phyloP scores from a whole-genome alignment of 2,113 vertebrate genomes.

The Chionis minor region DNA sequence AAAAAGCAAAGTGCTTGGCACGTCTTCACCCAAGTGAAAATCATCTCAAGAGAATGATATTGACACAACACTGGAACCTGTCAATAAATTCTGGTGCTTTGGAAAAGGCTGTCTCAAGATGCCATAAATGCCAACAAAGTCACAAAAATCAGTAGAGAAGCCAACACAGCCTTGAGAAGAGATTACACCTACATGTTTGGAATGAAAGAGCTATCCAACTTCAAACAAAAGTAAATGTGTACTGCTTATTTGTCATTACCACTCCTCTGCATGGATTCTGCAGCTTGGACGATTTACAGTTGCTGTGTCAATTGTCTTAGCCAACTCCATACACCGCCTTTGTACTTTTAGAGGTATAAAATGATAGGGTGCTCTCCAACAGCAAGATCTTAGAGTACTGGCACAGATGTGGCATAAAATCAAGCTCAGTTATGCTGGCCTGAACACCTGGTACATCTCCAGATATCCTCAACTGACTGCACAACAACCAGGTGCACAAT shows the following conservation, averaged over 20 bases:
- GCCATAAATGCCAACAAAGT: background rate
- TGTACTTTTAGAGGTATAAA: background rate
- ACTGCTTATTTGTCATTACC: background rate
- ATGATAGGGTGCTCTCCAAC: background rate
- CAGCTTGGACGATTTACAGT: background rate
- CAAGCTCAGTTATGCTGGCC: background rate
- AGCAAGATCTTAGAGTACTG: background rate
- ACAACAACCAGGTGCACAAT: background rate
- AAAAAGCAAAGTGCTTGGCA: background rate
- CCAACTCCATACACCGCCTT: background rate
- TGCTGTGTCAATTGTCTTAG: background rate
- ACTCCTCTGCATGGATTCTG: background rate
- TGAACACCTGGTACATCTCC: background rate
- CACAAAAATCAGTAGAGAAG: background rate
- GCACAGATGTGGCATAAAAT: background rate
- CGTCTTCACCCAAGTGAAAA: background rate
- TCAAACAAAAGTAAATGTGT: background rate
- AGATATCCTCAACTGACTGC: background rate
- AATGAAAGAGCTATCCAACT: background rate
- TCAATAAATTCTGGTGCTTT: background rate
- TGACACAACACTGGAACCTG: background rate
- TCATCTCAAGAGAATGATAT: background rate
- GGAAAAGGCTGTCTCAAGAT: background rate
- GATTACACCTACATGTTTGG: background rate
- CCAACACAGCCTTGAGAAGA: background rate